Evolutionary conservation across 2,113 vertebrate species (phyloP).

Genomic region (Stictonetta naevosa): DNA sequence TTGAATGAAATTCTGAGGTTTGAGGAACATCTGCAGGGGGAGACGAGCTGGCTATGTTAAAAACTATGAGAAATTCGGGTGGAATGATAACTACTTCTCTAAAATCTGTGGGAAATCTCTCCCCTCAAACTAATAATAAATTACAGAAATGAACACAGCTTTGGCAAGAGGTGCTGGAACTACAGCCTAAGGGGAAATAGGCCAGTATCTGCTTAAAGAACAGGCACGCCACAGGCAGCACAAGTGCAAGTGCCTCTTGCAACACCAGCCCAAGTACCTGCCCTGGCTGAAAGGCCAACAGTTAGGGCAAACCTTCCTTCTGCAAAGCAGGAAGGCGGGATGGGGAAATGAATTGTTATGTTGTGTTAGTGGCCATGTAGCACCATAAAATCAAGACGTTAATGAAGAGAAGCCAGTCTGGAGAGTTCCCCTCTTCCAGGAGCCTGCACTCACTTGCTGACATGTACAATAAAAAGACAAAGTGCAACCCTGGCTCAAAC

Average conservation of each 20-base stretch:
- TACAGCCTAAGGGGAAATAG: background rate
- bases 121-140: background rate
- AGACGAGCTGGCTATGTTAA: background rate
- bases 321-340: background rate
- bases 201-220: background rate
- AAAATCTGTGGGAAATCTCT: constrained; percentile 17
- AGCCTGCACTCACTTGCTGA: background rate
- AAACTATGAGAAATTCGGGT: background rate
- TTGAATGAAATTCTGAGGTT: background rate
- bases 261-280: background rate
- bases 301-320: background rate
- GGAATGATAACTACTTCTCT: background rate
- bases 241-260: background rate
- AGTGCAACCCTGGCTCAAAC: background rate
- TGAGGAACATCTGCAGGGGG: background rate
- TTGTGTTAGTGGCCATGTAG: background rate
- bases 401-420: background rate
- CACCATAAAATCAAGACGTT: background rate
- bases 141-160: background rate
- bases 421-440: background rate
- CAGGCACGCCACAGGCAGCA: background rate
- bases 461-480: background rate
- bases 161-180: constrained; percentile 24
- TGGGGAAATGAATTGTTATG: background rate
- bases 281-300: background rate